Conservation (phyloP, 37 sponge, comb jelly and placozoan species). For the Halichondria panicea region DNA sequence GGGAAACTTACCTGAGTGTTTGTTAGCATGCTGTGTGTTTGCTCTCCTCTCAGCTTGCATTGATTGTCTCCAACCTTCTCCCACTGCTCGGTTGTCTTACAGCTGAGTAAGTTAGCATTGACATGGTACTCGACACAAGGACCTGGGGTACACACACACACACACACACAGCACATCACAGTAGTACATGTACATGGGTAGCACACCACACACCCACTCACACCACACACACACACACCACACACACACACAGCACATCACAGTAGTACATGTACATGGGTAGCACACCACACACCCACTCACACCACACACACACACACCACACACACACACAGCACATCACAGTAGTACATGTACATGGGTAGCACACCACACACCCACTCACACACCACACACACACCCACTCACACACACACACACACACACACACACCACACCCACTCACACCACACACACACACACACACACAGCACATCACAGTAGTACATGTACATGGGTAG, state of each 20-base stretch:
- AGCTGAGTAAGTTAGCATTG: constrained; percentile 48
- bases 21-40: background rate
- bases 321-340: too few relatives aligned
- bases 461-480: background rate
- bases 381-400: background rate
- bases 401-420: background rate
- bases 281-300: too few relatives aligned
- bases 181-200: background rate
- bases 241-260: background rate
- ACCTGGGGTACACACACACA: background rate
- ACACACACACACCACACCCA: background rate
- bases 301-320: too few relatives aligned
- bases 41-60: constrained; percentile 17
- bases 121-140: constrained; percentile 8
- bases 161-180: background rate
- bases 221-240: background rate
- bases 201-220: background rate
- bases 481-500: too few relatives aligned
- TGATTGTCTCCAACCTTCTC: constrained; percentile 6
- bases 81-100: constrained; percentile 56
- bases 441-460: background rate
- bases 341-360: too few relatives aligned
- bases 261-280: too few relatives aligned
- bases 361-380: background rate
- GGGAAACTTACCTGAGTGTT: background rate